Percentiles rank a stretch among this genome's conserved stretches.
These are phyloP conservation scores for Acanthosoma haemorrhoidale DNA, from an alignment of 2,888 invertebrate genomes.

Conservation along the genomic window DNA sequence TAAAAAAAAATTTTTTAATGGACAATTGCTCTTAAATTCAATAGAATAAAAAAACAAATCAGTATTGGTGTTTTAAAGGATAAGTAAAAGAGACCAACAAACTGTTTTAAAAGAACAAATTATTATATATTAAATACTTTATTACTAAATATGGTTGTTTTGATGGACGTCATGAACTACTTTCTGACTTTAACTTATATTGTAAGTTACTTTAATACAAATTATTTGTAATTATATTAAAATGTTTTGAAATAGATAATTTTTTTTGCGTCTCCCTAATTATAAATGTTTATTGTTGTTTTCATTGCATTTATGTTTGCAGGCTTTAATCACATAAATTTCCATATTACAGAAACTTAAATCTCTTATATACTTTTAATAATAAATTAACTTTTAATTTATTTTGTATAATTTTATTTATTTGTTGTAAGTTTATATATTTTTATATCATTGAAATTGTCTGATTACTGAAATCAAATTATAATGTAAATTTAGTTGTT, in stretches of 20 bases:
- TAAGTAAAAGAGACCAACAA: too few species aligned
- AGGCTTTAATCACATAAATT: background rate
- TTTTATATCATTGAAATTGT: background rate
- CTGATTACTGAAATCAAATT: too few species aligned
- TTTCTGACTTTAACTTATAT: too few species aligned
- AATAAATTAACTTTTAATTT: background rate
- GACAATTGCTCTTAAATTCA: background rate
- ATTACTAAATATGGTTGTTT: too few species aligned
- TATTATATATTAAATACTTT: too few species aligned
- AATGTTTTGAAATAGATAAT: background rate
- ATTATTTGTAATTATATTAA: background rate
- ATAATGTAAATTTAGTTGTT: too few species aligned
- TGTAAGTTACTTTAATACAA: background rate
- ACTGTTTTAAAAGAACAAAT: too few species aligned
- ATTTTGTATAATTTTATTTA: background rate
- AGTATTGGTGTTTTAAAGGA: too few species aligned
- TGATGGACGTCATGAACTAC: too few species aligned
- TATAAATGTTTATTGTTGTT: too few species aligned
- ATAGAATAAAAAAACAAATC: too few species aligned
- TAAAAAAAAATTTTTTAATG: conserved; percentile 2
- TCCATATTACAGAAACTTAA: background rate
- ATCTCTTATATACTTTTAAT: background rate
- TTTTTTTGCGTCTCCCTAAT: background rate
- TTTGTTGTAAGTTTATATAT: conserved; percentile 7
- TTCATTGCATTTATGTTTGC: background rate